Percentiles rank a stretch among this genome's conserved stretches.
Conservation (phyloP, 92 coral and sea anemone genomes). For the Isaurus tuberculatus region DNA sequence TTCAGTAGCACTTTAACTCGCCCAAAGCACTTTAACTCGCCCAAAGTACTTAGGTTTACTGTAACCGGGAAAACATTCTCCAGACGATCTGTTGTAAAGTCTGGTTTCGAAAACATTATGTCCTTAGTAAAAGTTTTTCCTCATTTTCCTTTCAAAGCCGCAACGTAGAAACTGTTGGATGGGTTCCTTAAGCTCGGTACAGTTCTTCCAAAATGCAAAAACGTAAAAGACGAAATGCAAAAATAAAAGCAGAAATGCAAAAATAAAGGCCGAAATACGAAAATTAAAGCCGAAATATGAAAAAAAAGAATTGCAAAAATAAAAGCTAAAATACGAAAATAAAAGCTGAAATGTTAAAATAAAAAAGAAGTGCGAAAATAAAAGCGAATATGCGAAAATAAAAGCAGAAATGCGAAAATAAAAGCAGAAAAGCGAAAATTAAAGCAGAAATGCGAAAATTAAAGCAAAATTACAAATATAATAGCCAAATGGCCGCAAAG, state of each 20-base stretch:
- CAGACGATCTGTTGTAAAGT: neutral
- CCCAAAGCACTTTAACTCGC: too few species aligned
- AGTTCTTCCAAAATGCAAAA: neutral
- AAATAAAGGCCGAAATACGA: too few species aligned
- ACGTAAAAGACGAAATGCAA: too few species aligned
- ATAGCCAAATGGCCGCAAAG: neutral
- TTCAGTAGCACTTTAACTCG: too few species aligned
- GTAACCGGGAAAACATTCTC: conserved; percentile 19
- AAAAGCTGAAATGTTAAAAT: neutral
- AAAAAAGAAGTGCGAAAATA: neutral
- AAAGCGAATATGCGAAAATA: too few species aligned
- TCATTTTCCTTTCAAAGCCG: neutral
- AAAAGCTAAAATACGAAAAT: too few species aligned
- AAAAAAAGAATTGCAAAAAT: too few species aligned
- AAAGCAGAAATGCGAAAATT: neutral
- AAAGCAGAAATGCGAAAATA: too few species aligned
- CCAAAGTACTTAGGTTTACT: neutral
- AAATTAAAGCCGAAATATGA: too few species aligned
- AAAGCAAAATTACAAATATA: too few species aligned
- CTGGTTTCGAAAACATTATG: conserved; percentile 19
- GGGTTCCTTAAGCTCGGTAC: neutral
- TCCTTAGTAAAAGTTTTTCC: neutral
- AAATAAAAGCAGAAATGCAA: too few species aligned
- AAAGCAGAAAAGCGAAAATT: too few species aligned
- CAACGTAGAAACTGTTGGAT: neutral